These are phyloP conservation scores for Hucho hucho DNA, from an alignment of 2,113 vertebrate genomes.

Conservation along the genomic window DNA sequence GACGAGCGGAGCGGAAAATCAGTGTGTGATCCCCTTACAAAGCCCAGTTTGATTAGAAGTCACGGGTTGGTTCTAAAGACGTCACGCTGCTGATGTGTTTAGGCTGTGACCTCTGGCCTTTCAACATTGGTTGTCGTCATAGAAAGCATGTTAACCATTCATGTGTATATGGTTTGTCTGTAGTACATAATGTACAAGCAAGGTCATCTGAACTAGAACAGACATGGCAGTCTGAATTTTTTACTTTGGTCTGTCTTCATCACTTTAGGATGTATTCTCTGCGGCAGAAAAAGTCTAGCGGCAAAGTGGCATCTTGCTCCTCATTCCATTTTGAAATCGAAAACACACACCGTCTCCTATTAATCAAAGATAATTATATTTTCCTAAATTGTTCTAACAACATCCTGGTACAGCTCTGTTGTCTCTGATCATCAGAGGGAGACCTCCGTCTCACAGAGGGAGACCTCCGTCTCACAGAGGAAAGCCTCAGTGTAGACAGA, in stretches of 20 bases:
- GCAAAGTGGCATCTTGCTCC: background rate
- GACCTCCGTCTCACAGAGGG: no score
- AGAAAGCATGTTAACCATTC: background rate
- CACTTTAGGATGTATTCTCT: no score
- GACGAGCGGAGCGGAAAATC: constrained; percentile 12
- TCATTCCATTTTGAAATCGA: background rate
- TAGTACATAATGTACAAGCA: no score
- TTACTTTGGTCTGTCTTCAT: no score
- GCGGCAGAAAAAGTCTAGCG: no score
- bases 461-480: no score
- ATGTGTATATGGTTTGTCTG: no score
- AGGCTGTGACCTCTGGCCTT: background rate
- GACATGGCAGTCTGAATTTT: no score
- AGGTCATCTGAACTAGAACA: no score
- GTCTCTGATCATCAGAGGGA: background rate
- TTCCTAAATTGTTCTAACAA: no score
- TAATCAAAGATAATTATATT: no score
- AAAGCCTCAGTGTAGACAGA: background rate
- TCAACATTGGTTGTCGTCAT: background rate
- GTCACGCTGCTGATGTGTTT: background rate
- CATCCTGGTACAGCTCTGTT: background rate
- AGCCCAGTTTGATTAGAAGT: background rate
- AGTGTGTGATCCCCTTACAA: background rate
- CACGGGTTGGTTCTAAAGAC: background rate
- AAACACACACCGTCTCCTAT: background rate